Percentiles rank a stretch among this genome's conserved stretches.
These are phyloP conservation scores for Dryoscopus gambensis DNA, from an alignment of 2,113 vertebrate species.

Conservation along the genomic window DNA sequence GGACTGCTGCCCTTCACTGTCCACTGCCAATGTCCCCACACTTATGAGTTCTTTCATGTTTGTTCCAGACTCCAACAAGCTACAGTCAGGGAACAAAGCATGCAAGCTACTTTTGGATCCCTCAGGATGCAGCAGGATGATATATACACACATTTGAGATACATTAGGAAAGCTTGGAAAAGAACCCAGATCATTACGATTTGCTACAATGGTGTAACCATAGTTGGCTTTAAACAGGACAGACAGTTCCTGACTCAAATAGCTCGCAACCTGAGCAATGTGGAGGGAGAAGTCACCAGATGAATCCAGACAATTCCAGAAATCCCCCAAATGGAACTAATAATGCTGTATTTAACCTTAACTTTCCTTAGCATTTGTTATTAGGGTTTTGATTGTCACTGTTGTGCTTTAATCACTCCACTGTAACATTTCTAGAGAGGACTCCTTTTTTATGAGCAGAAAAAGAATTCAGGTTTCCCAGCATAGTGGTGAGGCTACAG, in stretches of 20 bases:
- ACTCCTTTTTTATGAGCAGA: background rate
- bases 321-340: background rate
- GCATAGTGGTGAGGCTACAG: background rate
- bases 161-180: slow-evolving; percentile 33
- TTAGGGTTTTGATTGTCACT: background rate
- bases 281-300: background rate
- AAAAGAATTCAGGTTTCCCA: slow-evolving; percentile 5
- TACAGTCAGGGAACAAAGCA: background rate
- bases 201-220: background rate
- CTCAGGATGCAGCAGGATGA: background rate
- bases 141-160: slow-evolving; percentile 18
- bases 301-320: background rate
- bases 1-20: background rate
- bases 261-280: background rate
- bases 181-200: background rate
- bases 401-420: background rate
- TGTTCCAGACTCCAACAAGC: background rate
- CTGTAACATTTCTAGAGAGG: background rate
- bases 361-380: slow-evolving; percentile 1
- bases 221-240: background rate
- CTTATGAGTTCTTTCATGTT: background rate
- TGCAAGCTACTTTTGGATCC: background rate
- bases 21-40: background rate
- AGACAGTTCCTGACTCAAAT: background rate
- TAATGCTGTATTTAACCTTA: background rate